Conservation (phyloP, 2,113 vertebrate species). For the Eudyptes chrysolophus region DNA sequence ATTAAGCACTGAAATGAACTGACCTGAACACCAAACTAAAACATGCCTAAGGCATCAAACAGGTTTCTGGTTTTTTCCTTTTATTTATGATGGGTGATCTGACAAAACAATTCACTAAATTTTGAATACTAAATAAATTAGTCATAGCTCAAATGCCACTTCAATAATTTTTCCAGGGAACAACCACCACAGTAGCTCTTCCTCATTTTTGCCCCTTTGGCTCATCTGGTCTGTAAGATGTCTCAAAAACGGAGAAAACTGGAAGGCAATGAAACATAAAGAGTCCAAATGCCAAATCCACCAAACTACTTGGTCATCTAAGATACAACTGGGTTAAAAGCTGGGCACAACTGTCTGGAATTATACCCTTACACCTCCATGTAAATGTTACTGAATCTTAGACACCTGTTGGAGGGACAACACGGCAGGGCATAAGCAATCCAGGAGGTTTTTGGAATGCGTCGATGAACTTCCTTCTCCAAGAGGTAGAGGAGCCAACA, state of each 20-base stretch:
- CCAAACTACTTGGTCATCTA: neutral
- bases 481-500: too few relatives aligned
- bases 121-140: constrained; percentile 77
- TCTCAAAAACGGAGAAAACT: neutral
- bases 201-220: neutral
- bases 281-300: neutral
- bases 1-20: constrained; percentile 77
- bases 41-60: constrained; percentile 71
- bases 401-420: too few relatives aligned
- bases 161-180: constrained; percentile 57
- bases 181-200: neutral
- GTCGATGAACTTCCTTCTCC: too few relatives aligned
- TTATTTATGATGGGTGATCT: constrained; percentile 70
- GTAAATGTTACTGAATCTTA: neutral
- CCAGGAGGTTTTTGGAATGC: too few relatives aligned
- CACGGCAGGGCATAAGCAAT: too few relatives aligned
- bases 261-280: neutral
- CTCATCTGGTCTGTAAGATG: constrained; percentile 17
- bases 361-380: neutral
- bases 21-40: constrained; percentile 74
- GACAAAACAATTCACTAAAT: constrained; percentile 70
- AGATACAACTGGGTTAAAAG: neutral
- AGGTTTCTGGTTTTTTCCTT: constrained; percentile 71
- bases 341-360: neutral
- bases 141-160: constrained; percentile 67